A percentile compares a stretch with the other conserved stretches of the same genome.
These are phyloP conservation scores for Calephelis nemesis DNA, from an alignment of 1,140 invertebrate genomes.

Conservation along the genomic window DNA sequence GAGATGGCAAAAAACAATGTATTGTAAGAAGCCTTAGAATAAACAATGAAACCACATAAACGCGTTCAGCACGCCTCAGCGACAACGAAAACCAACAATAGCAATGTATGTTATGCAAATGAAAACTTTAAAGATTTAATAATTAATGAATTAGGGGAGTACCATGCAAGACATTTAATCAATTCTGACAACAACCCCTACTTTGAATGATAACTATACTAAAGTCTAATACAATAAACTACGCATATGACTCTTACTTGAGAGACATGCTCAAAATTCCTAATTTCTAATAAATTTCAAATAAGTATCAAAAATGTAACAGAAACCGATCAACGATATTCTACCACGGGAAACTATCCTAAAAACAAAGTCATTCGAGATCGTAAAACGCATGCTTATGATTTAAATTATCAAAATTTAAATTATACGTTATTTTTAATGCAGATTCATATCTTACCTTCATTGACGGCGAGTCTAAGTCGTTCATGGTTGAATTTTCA, in stretches of 20 bases:
- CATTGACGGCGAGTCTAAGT: slow-evolving; percentile 89
- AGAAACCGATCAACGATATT: not conserved
- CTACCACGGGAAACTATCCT: not conserved
- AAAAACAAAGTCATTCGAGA: slow-evolving; percentile 5
- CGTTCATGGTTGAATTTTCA: slow-evolving; percentile 91
- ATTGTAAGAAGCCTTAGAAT: slow-evolving; percentile 58
- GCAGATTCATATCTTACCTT: slow-evolving; percentile 83
- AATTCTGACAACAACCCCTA: not conserved
- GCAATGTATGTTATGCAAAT: slow-evolving; percentile 45
- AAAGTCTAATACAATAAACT: slow-evolving; percentile 6
- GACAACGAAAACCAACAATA: slow-evolving; percentile 49
- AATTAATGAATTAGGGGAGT: not conserved
- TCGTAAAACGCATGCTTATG: not conserved
- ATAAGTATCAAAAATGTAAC: not conserved
- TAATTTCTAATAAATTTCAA: slow-evolving; percentile 9
- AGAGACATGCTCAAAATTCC: slow-evolving; percentile 1
- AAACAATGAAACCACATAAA: slow-evolving; percentile 35
- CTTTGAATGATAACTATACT: not conserved
- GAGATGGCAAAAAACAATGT: slow-evolving; percentile 15
- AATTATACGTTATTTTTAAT: not conserved
- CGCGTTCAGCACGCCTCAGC: slow-evolving; percentile 33
- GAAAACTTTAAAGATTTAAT: slow-evolving; percentile 33
- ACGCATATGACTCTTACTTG: slow-evolving; percentile 4
- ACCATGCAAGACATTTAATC: slow-evolving; percentile 26
- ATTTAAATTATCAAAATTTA: slow-evolving; percentile 3